These are phyloP conservation scores for Fragum fragum DNA, from an alignment of 2,888 invertebrate genomes.

Conservation along the genomic window DNA sequence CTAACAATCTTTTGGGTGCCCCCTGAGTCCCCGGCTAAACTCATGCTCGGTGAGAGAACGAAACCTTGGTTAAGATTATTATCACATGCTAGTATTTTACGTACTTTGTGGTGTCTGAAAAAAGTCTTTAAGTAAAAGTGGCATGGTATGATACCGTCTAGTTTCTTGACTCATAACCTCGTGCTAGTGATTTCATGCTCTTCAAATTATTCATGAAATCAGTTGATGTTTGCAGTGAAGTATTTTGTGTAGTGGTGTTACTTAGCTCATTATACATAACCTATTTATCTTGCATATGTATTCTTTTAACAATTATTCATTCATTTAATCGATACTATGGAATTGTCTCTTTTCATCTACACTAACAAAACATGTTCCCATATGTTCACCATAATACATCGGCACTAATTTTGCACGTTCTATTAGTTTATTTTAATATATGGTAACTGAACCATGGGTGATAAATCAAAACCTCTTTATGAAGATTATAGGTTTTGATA, in stretches of 20 bases:
- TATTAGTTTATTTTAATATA: too few species aligned
- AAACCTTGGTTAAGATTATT: neutral
- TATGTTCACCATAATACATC: too few species aligned
- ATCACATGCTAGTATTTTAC: neutral
- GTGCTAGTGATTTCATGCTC: constrained; percentile 3
- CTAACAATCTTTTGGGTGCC: constrained; percentile 87
- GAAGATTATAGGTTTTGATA: too few species aligned
- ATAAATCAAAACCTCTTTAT: too few species aligned
- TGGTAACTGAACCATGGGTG: too few species aligned
- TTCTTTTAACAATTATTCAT: constrained; percentile 2
- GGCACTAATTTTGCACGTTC: too few species aligned
- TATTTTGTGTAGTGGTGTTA: constrained; percentile 14
- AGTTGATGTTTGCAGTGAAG: constrained; percentile 17
- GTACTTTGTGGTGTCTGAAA: constrained; percentile 23
- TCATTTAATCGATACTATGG: neutral
- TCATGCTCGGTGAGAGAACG: constrained; percentile 84
- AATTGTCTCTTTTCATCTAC: neutral
- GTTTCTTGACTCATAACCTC: constrained; percentile 20
- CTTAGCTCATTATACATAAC: constrained; percentile 15
- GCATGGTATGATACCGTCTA: constrained; percentile 18
- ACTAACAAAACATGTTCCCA: neutral
- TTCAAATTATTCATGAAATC: constrained; percentile 2
- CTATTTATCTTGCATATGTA: constrained; percentile 5
- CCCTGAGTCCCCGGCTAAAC: constrained; percentile 87
- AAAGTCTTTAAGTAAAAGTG: constrained; percentile 7